Base-by-base conservation (phyloP, 2,888 invertebrate species). In the Lamellibrachia columna region DNA sequence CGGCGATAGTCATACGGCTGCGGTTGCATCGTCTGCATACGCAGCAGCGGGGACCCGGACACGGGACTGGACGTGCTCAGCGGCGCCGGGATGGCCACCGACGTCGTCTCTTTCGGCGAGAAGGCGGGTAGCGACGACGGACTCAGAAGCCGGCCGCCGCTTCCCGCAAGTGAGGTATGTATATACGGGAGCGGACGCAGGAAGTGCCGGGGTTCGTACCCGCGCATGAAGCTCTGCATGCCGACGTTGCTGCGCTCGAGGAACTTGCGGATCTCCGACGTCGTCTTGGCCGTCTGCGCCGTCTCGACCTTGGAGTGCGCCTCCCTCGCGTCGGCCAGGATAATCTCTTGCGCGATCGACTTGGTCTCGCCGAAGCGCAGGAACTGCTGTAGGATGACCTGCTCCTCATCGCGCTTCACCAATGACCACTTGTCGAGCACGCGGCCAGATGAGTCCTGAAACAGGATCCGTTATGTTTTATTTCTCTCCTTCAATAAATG, bases 361-460 rank as follows among this genome's bases (percentile, higher is more conserved):
- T 98, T 97, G 94, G 98, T 98, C 97, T 98, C 98, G 95, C 98
- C 98, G 95, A 98, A 98, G 95, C 98, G 97, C 95, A 98, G 97
- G 96, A 99, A 98, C 97, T 99, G 98, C 96, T 98, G 98, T 94
- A 99, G 97, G 95, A 98, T 98, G 97, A 98, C 97, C 96, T 98
- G 98, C 97, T 99, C 98, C 97, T 99, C 98, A 96, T 98, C 98
- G 95, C 98, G 97, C 95, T 98, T 98, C 96, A 98, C 98, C 96
- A 98, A 98, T 95, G 98, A 98, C 98, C 98, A 98, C 97, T 98
- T 98, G 97, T 98, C 98, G 97, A 98, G 97, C 96, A 98, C 97
- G 96, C 98, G 97, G 95, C 98, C 98, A 97, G 98, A 97, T 95
- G 98, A 97, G 97, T 98, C 98, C 98, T 98, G 96, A 53, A 95